A percentile compares a stretch with the other conserved stretches of the same genome.
These are phyloP conservation scores for Eremobia ochroleuca DNA, from an alignment of 2,888 invertebrate genomes.

Conservation along the genomic window DNA sequence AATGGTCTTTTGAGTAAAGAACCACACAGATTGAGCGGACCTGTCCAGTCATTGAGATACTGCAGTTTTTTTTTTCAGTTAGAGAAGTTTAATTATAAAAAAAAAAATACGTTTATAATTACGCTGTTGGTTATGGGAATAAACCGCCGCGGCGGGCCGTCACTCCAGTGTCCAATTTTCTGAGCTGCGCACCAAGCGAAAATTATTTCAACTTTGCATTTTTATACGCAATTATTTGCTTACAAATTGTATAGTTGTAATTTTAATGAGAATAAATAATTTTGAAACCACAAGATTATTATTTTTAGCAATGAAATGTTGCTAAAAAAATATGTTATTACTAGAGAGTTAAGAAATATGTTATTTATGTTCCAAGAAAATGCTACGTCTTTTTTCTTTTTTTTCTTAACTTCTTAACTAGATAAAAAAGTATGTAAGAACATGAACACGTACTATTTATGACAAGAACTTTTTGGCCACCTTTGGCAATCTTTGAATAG, in stretches of 20 bases:
- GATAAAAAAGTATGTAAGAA: not conserved
- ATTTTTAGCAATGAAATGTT: too few species aligned
- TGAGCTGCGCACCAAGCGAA: slow-evolving; percentile 13
- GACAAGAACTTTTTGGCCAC: not conserved
- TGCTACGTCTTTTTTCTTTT: not conserved
- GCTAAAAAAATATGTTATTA: not conserved
- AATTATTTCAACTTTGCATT: slow-evolving; percentile 33
- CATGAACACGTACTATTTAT: not conserved
- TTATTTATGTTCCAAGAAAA: not conserved
- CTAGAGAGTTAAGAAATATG: not conserved
- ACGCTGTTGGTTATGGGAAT: slow-evolving; percentile 2
- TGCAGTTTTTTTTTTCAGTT: not conserved
- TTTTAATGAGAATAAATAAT: not conserved
- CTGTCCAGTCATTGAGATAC: too few species aligned
- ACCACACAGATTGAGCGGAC: too few species aligned
- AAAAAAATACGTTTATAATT: slow-evolving; percentile 38
- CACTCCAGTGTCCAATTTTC: slow-evolving; percentile 59
- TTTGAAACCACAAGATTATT: not conserved
- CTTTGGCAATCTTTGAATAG: not conserved
- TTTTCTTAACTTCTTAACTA: too few species aligned
- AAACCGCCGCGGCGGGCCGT: slow-evolving; percentile 22
- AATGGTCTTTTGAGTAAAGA: too few species aligned
- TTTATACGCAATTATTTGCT: slow-evolving; percentile 30
- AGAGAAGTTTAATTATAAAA: not conserved
- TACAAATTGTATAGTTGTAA: slow-evolving; percentile 4